These are phyloP conservation scores for Schizopygopsis pylzovi DNA, from an alignment of 2,797 vertebrate species.

Conservation along the genomic window DNA sequence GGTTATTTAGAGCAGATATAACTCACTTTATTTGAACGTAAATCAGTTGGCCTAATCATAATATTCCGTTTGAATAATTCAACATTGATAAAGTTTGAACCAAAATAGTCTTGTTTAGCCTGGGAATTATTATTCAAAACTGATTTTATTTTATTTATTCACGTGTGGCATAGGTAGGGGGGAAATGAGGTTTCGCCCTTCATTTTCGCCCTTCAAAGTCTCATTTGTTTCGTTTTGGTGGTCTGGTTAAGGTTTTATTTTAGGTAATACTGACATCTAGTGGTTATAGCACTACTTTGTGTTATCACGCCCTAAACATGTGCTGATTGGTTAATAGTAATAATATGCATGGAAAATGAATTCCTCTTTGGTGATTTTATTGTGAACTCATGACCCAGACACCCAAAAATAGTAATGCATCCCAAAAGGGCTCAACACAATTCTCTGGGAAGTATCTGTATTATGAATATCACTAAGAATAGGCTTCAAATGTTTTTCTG, in stretches of 20 bases:
- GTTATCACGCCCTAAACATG: not conserved
- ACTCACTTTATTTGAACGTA: not conserved
- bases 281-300: slow-evolving; percentile 51
- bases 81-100: not conserved
- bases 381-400: not conserved
- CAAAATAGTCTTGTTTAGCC: not conserved
- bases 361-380: not conserved
- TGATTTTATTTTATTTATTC: not conserved
- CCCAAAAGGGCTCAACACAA: not conserved
- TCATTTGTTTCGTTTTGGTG: not conserved
- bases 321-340: not conserved
- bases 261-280: slow-evolving; percentile 68
- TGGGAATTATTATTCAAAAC: not conserved
- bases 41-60: not conserved
- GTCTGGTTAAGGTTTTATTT: slow-evolving; percentile 4
- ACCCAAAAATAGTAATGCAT: not conserved
- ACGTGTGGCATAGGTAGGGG: not conserved
- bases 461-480: not conserved
- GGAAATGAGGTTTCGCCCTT: too few species aligned
- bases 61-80: not conserved
- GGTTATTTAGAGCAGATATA: not conserved
- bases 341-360: not conserved
- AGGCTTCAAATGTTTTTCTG: not conserved
- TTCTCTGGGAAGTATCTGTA: not conserved
- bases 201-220: not conserved